phyloP scores from a whole-genome alignment of 2,113 vertebrate species.

The Euleptes europaea region DNA sequence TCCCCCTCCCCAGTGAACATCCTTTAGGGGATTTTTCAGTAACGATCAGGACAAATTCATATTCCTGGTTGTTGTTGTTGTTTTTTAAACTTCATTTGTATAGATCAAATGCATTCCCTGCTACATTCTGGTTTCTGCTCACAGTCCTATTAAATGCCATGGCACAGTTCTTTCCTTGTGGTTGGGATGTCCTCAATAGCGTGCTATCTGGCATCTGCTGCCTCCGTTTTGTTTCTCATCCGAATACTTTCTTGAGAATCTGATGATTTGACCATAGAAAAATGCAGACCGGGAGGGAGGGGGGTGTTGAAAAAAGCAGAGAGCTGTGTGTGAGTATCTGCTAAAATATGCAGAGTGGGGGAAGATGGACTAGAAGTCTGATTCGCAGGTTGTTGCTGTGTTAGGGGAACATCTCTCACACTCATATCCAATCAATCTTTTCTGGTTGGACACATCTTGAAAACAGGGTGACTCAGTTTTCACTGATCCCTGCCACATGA shows the following conservation, averaged over 20 bases:
- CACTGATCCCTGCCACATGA: background rate
- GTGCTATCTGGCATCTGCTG: background rate
- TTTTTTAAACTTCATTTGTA: background rate
- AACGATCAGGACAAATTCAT: background rate
- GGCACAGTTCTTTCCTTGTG: background rate
- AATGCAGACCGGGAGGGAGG: constrained; percentile 21
- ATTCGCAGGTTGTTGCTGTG: background rate
- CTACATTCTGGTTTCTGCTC: background rate
- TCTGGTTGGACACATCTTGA: background rate
- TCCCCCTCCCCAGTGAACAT: background rate
- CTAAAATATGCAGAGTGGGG: background rate
- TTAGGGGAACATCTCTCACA: background rate
- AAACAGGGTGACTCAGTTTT: background rate
- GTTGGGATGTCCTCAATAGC: background rate
- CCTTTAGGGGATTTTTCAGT: background rate
- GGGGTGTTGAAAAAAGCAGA: background rate
- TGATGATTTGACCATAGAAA: rapidly evolving
- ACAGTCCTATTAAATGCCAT: background rate
- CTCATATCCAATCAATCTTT: too few species aligned
- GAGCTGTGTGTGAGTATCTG: background rate
- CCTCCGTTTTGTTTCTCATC: background rate
- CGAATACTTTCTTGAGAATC: constrained; percentile 4
- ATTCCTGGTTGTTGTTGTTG: background rate
- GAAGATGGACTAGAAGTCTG: background rate
- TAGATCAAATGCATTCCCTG: background rate